Conservation (phyloP, 1,140 invertebrate species). For the Plectrocnemia conspersa region DNA sequence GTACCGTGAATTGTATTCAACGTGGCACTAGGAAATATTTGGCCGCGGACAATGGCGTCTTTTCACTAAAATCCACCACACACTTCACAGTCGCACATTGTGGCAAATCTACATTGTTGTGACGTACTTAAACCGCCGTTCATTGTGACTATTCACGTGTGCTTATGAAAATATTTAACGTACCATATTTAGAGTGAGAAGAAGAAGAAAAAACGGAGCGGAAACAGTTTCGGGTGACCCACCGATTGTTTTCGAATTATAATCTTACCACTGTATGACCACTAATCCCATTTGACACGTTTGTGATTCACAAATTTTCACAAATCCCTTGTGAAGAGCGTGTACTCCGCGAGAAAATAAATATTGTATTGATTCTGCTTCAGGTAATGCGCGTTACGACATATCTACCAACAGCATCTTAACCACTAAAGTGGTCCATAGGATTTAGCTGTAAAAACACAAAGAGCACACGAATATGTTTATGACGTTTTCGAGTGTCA, state of each 20-base stretch:
- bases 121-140: conserved; percentile 17
- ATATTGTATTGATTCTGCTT: neutral
- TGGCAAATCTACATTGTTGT: conserved; percentile 14
- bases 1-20: neutral
- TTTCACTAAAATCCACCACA: conserved; percentile 3
- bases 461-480: no score
- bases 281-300: conserved; percentile 29
- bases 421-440: neutral
- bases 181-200: neutral
- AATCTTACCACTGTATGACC: conserved; percentile 6
- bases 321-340: neutral
- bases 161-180: conserved; percentile 29
- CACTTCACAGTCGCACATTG: conserved; percentile 3
- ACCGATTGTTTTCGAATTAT: conserved; percentile 27
- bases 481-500: no score
- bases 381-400: conserved; percentile 2
- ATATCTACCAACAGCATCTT: neutral
- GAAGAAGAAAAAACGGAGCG: neutral
- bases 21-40: no score
- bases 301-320: neutral
- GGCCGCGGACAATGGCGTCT: neutral
- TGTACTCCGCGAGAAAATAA: no score
- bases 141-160: conserved; percentile 17
- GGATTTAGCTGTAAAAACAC: no score
- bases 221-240: conserved; percentile 15